Conservation (phyloP, 2,113 vertebrate species). For the Syngnathus scovelli region DNA sequence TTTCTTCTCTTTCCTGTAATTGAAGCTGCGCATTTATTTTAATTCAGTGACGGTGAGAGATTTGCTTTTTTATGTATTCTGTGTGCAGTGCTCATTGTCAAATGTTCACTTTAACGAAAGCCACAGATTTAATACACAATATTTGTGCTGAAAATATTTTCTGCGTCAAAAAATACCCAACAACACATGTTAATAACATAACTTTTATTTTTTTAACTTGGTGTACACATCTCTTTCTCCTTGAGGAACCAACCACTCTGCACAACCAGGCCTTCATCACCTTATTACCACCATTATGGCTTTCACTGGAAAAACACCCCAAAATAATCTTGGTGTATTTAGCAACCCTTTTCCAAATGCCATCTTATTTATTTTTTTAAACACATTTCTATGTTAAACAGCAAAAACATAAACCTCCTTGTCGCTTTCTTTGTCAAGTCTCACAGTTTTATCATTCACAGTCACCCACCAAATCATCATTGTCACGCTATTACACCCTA, state of each 20-base stretch:
- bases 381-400: too few relatives aligned
- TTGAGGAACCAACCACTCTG: constrained; percentile 29
- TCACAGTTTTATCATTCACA: too few relatives aligned
- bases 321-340: constrained; percentile 41
- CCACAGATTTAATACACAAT: background rate
- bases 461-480: too few relatives aligned
- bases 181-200: constrained; percentile 19
- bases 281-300: constrained; percentile 48
- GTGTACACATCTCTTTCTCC: constrained; percentile 42
- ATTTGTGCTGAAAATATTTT: background rate
- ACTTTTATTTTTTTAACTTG: constrained; percentile 33
- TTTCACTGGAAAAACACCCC: constrained; percentile 48
- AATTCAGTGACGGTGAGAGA: background rate
- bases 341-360: too few relatives aligned
- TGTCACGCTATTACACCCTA: too few relatives aligned
- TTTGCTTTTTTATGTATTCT: background rate
- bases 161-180: constrained; percentile 5
- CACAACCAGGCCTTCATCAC: constrained; percentile 28
- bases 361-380: too few relatives aligned
- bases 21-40: background rate
- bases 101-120: background rate
- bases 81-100: background rate
- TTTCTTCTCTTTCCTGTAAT: too few relatives aligned
- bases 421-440: too few relatives aligned
- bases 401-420: too few relatives aligned